phyloP scores from a whole-genome alignment of 2,888 invertebrate species.

The Thysanoteuthis rhombus region DNA sequence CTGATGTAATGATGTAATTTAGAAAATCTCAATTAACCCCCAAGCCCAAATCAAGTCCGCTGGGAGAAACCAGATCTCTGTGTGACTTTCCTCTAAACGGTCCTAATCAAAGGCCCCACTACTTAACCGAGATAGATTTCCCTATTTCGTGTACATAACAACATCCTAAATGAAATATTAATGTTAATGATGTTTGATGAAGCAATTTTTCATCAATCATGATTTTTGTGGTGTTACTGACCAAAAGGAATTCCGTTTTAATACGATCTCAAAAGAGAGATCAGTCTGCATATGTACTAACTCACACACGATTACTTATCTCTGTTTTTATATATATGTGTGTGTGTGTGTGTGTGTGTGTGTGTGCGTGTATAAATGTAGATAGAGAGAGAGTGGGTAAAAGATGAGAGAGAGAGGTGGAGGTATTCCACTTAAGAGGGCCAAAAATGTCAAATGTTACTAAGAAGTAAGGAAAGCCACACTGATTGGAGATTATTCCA shows the following conservation, averaged over 20 bases:
- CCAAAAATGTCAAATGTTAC: too few species aligned
- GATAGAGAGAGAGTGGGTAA: too few species aligned
- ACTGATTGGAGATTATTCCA: too few species aligned
- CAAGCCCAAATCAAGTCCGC: background rate
- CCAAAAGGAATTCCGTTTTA: background rate
- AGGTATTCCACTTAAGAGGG: too few species aligned
- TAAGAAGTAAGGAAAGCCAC: too few species aligned
- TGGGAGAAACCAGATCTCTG: background rate
- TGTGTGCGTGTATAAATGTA: too few species aligned
- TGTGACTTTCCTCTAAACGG: background rate
- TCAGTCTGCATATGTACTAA: background rate
- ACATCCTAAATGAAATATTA: background rate
- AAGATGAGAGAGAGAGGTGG: too few species aligned
- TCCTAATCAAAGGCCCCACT: background rate
- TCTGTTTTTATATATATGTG: too few species aligned
- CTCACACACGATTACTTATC: too few species aligned
- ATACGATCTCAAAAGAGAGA: background rate
- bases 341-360: too few species aligned
- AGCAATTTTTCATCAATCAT: background rate
- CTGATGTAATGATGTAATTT: too few species aligned
- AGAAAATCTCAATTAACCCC: too few species aligned
- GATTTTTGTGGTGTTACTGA: background rate
- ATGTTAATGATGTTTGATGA: background rate
- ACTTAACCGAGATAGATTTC: background rate
- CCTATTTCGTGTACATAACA: background rate